Evolutionary conservation across 1,140 invertebrate genomes (phyloP).

Genomic region (Zaprionus africanus): DNA sequence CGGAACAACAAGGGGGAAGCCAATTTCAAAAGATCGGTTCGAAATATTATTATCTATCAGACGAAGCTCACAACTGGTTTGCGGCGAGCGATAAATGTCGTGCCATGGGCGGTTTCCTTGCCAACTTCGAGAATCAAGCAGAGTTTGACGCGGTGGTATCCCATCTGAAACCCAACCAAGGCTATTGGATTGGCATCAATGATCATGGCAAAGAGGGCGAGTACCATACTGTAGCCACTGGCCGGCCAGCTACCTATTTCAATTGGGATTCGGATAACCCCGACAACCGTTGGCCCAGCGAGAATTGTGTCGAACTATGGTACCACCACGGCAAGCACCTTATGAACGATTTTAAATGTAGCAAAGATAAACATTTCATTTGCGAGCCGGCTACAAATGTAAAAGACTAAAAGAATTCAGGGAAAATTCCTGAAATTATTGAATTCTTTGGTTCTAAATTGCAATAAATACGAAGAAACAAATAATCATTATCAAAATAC

Average conservation of each 20-base stretch:
- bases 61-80: slow-evolving; percentile 1
- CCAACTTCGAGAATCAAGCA: neutral
- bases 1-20: neutral
- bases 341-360: slow-evolving; percentile 1
- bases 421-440: too few relatives aligned
- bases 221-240: neutral
- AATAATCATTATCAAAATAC: too few relatives aligned
- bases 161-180: neutral
- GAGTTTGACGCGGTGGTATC: neutral
- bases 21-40: neutral
- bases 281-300: neutral
- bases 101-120: neutral
- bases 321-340: slow-evolving; percentile 3
- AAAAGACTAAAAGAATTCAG: too few relatives aligned
- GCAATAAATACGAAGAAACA: too few relatives aligned
- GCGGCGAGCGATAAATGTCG: neutral
- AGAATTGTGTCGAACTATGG: slow-evolving; percentile 15
- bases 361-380: neutral
- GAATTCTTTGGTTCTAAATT: too few relatives aligned
- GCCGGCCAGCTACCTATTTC: neutral
- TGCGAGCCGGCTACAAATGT: neutral
- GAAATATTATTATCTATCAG: slow-evolving; percentile 11
- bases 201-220: slow-evolving; percentile 1
- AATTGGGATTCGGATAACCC: slow-evolving; percentile 7
- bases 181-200: slow-evolving; percentile 12